Base-by-base conservation (phyloP, 2,797 vertebrate genomes). In the Melanotaenia trifasciata region DNA sequence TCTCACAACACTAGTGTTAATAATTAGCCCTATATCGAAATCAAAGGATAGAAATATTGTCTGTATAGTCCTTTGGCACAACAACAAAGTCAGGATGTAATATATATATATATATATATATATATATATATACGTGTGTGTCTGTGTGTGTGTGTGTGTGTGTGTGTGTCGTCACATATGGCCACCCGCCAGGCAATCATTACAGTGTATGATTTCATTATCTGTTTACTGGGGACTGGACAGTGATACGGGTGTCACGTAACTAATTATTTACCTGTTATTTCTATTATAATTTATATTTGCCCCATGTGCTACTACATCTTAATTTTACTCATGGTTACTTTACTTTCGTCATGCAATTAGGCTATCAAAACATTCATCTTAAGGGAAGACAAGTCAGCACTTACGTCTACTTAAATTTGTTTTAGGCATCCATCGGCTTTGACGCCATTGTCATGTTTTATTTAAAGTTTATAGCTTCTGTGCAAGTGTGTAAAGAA, bases 1-100 rank as follows among this genome's bases (percentile, higher is more conserved):
- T 78, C 76, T 67, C 80, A 62, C 62, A 40, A 36, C 68, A 68
- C 78, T 57, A 78, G 30, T 80, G 79, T 69, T 72, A 77, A 82
- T 91, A 93, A 93, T 93, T 93, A 85, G 90, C 85, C 78, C 64
- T 87, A 86, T 87, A 85, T 88, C 50, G 65, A 88, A 91, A 90
- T 85, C 73, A 90, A 83, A 87, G 79, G 47, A 45, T 4, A 43
- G 30, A 70, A 67, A 85, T 70, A 67, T 73, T 40, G 53, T 62
- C 64, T 12, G 58, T 26, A 26, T 64, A 11, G 32, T 38, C 50
- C 20, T 58, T 72, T 24, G 14, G 64, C 51, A 35, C 66, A 68
- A 47, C 51, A 72, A 56, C 54, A 57, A 13, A 26, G 7, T 26
- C 36, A 40, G 11, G 47, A 60, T 26, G 26, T n/a, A n/a, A 40